Conservation (phyloP, 2,797 vertebrate genomes). For the Danio jaintianensis region DNA sequence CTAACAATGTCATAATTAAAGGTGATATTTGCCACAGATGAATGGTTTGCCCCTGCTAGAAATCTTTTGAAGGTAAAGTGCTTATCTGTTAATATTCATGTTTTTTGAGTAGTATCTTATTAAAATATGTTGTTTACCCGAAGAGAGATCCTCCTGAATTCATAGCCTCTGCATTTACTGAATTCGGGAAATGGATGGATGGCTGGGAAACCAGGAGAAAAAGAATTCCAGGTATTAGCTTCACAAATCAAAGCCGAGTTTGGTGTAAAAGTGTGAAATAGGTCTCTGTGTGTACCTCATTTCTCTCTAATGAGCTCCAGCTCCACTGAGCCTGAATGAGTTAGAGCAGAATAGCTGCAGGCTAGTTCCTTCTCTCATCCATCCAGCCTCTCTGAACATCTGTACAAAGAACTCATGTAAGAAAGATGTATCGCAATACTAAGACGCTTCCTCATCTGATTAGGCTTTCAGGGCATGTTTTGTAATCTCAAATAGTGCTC, state of each 20-base stretch:
- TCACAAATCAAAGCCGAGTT: conserved; percentile 10
- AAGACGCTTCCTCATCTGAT: conserved; percentile 32
- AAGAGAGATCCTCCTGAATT: conserved; percentile 77
- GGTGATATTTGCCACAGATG: conserved; percentile 80
- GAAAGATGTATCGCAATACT: conserved; percentile 29
- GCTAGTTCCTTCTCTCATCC: conserved; percentile 37
- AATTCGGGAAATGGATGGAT: conserved; percentile 85
- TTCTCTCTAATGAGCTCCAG: conserved; percentile 26
- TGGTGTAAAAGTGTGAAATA: conserved; percentile 3
- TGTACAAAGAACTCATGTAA: conserved; percentile 20
- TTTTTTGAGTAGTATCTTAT: background rate
- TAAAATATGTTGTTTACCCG: conserved; percentile 13
- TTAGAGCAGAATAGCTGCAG: conserved; percentile 39
- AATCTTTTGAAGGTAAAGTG: conserved; percentile 79
- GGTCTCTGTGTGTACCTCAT: background rate
- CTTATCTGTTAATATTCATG: background rate
- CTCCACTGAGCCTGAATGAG: conserved; percentile 27
- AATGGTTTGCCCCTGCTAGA: conserved; percentile 80
- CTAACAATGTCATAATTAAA: conserved; percentile 37
- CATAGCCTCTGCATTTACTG: conserved; percentile 74
- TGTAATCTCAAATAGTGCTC: conserved; percentile 35
- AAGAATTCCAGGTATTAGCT: conserved; percentile 76
- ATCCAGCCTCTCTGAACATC: conserved; percentile 30
- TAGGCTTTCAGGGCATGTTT: conserved; percentile 36
- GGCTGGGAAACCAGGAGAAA: conserved; percentile 88